Evolutionary conservation across 2,797 vertebrate genomes (phyloP).

Genomic region (Alcedo atthis): DNA sequence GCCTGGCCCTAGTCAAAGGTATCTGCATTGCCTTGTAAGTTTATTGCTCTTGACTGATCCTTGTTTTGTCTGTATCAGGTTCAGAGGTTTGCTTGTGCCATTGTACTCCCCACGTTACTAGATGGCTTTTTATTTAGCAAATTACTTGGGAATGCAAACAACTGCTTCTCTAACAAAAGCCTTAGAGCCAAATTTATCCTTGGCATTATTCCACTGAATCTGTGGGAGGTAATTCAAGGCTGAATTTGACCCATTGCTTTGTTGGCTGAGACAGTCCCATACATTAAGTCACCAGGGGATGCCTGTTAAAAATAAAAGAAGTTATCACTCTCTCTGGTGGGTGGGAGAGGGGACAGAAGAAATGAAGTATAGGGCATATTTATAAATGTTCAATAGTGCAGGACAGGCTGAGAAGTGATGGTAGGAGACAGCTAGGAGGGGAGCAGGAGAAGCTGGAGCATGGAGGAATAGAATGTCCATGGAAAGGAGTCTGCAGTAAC

Average conservation of each 20-base stretch:
- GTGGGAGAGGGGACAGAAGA: not conserved
- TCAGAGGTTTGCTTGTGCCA: not conserved
- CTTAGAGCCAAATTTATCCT: not conserved
- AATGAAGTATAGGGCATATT: not conserved
- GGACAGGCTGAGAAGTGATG: not conserved
- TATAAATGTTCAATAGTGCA: not conserved
- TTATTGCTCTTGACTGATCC: slow-evolving; percentile 48
- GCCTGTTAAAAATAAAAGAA: not conserved
- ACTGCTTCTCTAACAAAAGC: not conserved
- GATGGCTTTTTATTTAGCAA: slow-evolving; percentile 11
- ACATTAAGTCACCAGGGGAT: not conserved
- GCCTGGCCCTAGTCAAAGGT: not conserved
- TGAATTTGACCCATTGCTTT: slow-evolving; percentile 8
- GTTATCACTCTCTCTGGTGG: not conserved
- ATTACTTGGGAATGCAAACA: not conserved
- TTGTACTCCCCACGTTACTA: not conserved
- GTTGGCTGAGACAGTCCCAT: not conserved
- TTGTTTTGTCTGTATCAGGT: not conserved
- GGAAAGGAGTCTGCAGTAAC: not conserved
- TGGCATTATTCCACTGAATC: not conserved
- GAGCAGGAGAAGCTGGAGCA: not conserved
- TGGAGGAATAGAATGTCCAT: not conserved
- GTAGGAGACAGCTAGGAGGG: not conserved
- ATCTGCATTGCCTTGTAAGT: not conserved
- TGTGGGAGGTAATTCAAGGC: not conserved